Base-by-base conservation (phyloP, 2,888 invertebrate genomes). In the Philopedon plagiatum region DNA sequence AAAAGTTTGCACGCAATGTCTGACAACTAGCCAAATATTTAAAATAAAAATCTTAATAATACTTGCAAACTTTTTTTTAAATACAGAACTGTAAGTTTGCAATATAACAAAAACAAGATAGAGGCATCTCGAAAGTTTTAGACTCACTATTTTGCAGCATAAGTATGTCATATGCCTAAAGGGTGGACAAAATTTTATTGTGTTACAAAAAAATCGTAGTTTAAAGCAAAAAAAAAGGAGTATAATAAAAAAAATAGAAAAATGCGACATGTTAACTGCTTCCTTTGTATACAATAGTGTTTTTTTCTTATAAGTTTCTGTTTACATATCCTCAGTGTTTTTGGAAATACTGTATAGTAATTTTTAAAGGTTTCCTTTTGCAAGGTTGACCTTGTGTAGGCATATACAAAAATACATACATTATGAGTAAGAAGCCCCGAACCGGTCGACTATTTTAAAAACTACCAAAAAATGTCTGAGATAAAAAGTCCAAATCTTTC, bases 101-200 rank as follows among this genome's bases (percentile, higher is more conserved):
- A 0, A 5, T 0, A 41, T 18, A 41, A 15, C 5, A 41, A 41
- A 41, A 41, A 15, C 9, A n/a, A 34, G 2, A 34, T 11, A 9
- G 11, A 37, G 37, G 37, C 37, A n/a, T 4, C 11, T n/a, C n/a
- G n/a, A 37, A 44, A 19, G n/a, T 15, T n/a, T 18, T 3, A 23
- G 11, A 49, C 26, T 54, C 51, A 54, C 51, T 32, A 51, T 29
- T 29, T 54, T 23, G 15, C 18, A 8, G 29, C 51, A 54, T 54
- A 54, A 51, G 51, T 51, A 51, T 29, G 51, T 51, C 51, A 7
- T 51, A 51, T 51, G 51, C 26, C 13, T 29, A 57, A 57, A 57
- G n/a, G 37, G 54, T 29, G 54, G 15, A 15, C 29, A 7, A 51
- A 21, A n/a, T n/a, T n/a, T n/a, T n/a, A n/a, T 13, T 13, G 13